Evolutionary conservation across 2,797 vertebrate genomes (phyloP), one percentile per base, ranked within the genome.

Genomic region (Novumbra hubbsi): DNA sequence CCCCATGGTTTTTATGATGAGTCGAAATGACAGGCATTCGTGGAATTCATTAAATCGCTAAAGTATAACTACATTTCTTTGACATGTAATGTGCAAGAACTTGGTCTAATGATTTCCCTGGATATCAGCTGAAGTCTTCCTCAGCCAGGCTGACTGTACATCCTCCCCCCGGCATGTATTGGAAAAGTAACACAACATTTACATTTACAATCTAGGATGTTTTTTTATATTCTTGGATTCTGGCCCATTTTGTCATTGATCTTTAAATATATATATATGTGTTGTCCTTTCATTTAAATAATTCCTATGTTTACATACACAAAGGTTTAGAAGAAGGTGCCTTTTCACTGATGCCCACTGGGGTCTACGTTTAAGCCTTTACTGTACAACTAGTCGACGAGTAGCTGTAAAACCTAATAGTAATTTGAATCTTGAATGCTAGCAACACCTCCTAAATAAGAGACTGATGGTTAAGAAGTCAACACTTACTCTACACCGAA

Each of bases 1-100:
- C 73, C 49, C 48, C n/a, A n/a, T n/a, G n/a, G n/a, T n/a, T n/a
- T n/a, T 75, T 49, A 72, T 70, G 64, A 84, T 82, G 71, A 55
- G 60, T 73, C 45, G 12, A 14, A 32, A 16, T 9, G 38, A 7
- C 62, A 15, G 41, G 69, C 48, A 68, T 50, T 27, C 6, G 24
- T 24, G 28, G 15, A 30, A 28, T 63, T 63, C 62, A 28, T 63
- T 28, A 24, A 27, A 64, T 32, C 28, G 0, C 49, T 34, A 52
- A 19, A 27, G 11, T 30, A 32, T 38, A 3, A 68, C 62, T 32
- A 28, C 3, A 9, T 17, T 64, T 63, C 8, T 16, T 64, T 32
- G 27, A 28, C 28, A 7, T 30, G 15, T 64, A 15, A 64, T 32
- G 27, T 6, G 28, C 5, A 32, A 17, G 27, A 30, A 64, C 28